Evolutionary conservation across 2,888 invertebrate genomes (phyloP).

Genomic region (Harpalus rubripes): DNA sequence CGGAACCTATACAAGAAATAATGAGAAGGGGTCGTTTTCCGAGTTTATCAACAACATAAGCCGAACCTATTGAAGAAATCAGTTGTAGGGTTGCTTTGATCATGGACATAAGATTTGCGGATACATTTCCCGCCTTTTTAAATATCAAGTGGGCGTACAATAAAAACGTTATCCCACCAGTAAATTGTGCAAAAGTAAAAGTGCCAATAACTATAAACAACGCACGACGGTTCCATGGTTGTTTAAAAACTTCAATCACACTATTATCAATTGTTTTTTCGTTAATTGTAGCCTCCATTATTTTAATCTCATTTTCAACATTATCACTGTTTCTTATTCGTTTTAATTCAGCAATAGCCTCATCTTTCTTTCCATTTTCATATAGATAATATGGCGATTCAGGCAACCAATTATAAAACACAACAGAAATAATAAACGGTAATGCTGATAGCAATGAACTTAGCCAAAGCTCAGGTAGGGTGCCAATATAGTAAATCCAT

Average conservation of each 20-base stretch:
- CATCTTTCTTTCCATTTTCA: conserved; percentile 20
- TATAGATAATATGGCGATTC: conserved; percentile 75
- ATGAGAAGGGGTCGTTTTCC: conserved; percentile 80
- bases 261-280: conserved; percentile 79
- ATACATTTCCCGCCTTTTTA: conserved; percentile 71
- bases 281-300: conserved; percentile 77
- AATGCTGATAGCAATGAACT: conserved; percentile 79
- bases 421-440: conserved; percentile 79
- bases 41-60: conserved; percentile 80
- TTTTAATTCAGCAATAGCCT: conserved; percentile 76
- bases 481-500: conserved; percentile 80
- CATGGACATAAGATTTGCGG: conserved; percentile 73
- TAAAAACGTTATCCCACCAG: conserved; percentile 81
- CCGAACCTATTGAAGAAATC: conserved; percentile 80
- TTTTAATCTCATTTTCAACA: conserved; percentile 71
- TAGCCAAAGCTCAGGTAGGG: conserved; percentile 78
- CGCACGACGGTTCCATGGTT: conserved; percentile 80
- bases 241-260: conserved; percentile 78
- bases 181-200: conserved; percentile 80
- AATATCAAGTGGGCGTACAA: conserved; percentile 82
- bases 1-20: conserved; percentile 77
- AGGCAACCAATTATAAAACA: conserved; percentile 81
- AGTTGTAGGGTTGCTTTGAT: conserved; percentile 79
- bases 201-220: conserved; percentile 81
- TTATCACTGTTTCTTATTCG: conserved; percentile 78